These are phyloP conservation scores for Melanaphis sacchari DNA, from an alignment of 1,140 invertebrate species.

Conservation along the genomic window DNA sequence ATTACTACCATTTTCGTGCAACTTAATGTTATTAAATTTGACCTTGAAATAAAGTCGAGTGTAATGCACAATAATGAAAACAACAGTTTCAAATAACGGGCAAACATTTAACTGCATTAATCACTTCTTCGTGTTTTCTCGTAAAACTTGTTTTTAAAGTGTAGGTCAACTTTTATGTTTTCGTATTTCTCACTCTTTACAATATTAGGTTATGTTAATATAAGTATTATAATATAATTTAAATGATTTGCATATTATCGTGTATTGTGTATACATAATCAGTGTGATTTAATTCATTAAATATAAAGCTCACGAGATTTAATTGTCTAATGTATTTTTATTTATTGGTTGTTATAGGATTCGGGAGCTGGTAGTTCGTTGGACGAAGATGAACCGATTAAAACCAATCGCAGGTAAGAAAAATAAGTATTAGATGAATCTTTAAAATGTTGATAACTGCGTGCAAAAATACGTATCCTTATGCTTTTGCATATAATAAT, in stretches of 20 bases:
- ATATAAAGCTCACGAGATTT: not conserved
- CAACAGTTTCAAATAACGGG: not conserved
- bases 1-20: not conserved
- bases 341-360: slow-evolving; percentile 57
- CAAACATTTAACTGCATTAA: not conserved
- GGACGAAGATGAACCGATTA: slow-evolving; percentile 61
- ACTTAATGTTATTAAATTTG: slow-evolving; percentile 19
- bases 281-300: not conserved
- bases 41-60: not conserved
- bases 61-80: not conserved
- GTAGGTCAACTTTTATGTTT: not conserved
- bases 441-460: not conserved
- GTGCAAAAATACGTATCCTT: not conserved
- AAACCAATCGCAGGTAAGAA: slow-evolving; percentile 60
- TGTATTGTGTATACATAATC: not conserved
- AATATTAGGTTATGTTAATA: not conserved
- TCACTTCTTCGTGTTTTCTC: not conserved
- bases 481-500: not conserved
- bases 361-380: slow-evolving; percentile 61
- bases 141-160: slow-evolving; percentile 17
- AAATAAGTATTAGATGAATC: not conserved
- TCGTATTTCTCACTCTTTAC: not conserved
- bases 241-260: not conserved
- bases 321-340: not conserved
- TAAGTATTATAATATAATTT: not conserved